Evolutionary conservation across 2,113 vertebrate species (phyloP), one percentile per base, ranked within the genome.

Genomic region (Syngnathus scovelli): DNA sequence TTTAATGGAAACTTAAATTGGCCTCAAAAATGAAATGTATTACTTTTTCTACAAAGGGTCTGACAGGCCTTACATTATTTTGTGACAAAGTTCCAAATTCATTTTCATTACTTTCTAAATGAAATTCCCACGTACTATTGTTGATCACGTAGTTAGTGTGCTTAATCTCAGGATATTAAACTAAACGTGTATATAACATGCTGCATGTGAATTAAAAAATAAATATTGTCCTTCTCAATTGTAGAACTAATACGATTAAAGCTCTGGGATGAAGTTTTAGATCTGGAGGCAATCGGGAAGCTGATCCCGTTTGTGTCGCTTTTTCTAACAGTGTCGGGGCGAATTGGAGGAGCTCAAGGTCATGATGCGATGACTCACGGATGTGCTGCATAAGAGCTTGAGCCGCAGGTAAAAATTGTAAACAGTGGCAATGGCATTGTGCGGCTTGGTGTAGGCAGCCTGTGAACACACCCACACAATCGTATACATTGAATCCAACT

Each of bases 321-420:
- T 83, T 70, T 82, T 71, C 71, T 64, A 82, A 59, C 55, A 43
- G 65, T 58, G 49, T 59, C 0, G 55, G 58, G 55, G 72, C 72
- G 64, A 75, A 63, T 73, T 81, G 76, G 72, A 70, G 37, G 64
- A 69, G 68, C 71, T 82, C 67, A 70, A 77, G 76, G 84, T 78
- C 79, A 46, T 51, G 68, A 83, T 76, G 76, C 67, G 78, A 81
- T 86, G 78, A 84, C 68, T 86, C 76, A 79, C 65, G 75, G 69
- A 69, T 72, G 68, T 78, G 66, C 64, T 62, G 66, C 67, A 63
- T 66, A 68, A 67, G 21, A 49, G 63, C 48, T 59, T 10, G 51
- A 36, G 55, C 61, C 72, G 36, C 64, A 48, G 55, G 67, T 75
- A 61, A 19, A 54, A 49, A 43, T 67, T 63, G 18, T 19, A 61